Conservation (phyloP, 2,888 invertebrate species). For the Orthonevra nobilis region DNA sequence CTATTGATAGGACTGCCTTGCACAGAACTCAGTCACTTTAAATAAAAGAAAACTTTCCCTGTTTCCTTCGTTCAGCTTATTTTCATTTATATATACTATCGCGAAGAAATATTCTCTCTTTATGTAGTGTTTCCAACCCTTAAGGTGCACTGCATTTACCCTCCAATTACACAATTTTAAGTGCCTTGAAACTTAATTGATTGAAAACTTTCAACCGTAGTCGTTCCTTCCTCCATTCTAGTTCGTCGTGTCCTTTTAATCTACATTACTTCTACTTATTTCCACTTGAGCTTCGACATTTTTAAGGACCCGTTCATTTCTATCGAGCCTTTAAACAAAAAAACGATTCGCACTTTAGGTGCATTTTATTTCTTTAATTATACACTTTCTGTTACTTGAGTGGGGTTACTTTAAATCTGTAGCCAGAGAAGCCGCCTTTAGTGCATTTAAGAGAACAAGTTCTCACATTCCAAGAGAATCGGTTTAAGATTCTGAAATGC, state of each 20-base stretch:
- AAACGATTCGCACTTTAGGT: constrained; percentile 42
- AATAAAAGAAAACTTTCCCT: too few species aligned
- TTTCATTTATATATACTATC: too few species aligned
- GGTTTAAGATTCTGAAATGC: too few species aligned
- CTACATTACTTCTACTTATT: not conserved
- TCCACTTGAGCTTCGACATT: constrained; percentile 5
- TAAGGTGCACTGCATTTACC: constrained; percentile 23
- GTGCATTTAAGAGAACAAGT: too few species aligned
- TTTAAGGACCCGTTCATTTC: constrained; percentile 42
- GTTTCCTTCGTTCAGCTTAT: too few species aligned
- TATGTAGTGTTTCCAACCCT: too few species aligned
- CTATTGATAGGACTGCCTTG: too few species aligned
- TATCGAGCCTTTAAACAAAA: constrained; percentile 40
- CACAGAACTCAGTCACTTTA: too few species aligned
- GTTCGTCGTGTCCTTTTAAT: not conserved
- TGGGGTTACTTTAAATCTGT: not conserved
- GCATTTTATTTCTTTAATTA: constrained; percentile 47
- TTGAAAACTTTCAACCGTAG: constrained; percentile 43
- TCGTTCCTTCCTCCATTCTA: not conserved
- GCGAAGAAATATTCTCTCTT: too few species aligned
- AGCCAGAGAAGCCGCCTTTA: too few species aligned
- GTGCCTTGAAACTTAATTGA: constrained; percentile 45
- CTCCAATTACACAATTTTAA: constrained; percentile 30
- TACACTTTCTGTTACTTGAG: not conserved
- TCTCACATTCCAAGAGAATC: too few species aligned